Percentiles rank a stretch among this genome's conserved stretches.
Evolutionary conservation across 2,113 vertebrate species (phyloP).

Genomic region (Otus sunia): DNA sequence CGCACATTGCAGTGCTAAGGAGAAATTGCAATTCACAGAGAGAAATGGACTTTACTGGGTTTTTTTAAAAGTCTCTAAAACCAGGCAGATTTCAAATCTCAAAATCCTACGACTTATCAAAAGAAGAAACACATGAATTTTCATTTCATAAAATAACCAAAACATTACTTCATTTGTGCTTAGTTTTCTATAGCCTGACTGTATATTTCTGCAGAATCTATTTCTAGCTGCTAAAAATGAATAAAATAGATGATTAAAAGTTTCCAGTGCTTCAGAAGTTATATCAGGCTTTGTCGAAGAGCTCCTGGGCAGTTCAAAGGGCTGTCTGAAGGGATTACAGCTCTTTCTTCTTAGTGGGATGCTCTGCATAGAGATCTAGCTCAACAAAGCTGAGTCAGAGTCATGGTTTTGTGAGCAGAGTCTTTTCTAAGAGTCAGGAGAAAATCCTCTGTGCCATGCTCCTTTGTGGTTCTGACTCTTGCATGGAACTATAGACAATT

Average conservation of each 20-base stretch:
- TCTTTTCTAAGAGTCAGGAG: background rate
- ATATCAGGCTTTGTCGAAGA: background rate
- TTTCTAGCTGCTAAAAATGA: background rate
- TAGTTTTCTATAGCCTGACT: background rate
- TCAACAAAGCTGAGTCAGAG: background rate
- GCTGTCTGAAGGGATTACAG: slow-evolving; percentile 39
- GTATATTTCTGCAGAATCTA: background rate
- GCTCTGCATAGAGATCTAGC: background rate
- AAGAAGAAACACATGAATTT: background rate
- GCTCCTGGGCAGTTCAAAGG: slow-evolving; percentile 28
- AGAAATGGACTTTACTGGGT: background rate
- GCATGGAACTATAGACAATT: background rate
- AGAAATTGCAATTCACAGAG: background rate
- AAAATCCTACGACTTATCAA: background rate
- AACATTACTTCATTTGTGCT: background rate
- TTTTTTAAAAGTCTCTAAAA: background rate
- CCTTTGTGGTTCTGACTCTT: background rate
- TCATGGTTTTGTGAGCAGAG: background rate
- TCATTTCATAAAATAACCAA: background rate
- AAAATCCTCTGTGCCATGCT: background rate
- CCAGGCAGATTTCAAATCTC: background rate
- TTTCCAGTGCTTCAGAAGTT: slow-evolving; percentile 21
- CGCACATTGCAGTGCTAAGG: background rate
- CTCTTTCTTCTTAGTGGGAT: background rate
- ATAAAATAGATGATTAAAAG: background rate